Percentiles rank a stretch among this genome's conserved stretches.
These are phyloP conservation scores for Drosophila flavopinicola DNA, from an alignment of 2,888 invertebrate genomes.

Conservation along the genomic window DNA sequence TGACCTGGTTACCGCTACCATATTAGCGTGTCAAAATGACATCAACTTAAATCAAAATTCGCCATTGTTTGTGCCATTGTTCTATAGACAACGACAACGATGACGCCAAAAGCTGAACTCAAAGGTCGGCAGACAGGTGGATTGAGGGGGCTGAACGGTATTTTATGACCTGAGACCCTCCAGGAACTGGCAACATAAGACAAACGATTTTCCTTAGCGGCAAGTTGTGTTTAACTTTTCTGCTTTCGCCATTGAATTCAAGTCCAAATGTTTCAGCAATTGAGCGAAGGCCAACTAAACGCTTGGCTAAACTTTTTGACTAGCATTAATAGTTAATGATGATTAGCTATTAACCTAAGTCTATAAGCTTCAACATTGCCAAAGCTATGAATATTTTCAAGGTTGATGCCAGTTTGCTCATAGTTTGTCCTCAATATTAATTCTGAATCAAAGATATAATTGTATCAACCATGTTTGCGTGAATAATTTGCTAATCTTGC, in stretches of 20 bases:
- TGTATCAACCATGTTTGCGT: too few species aligned
- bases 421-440: too few species aligned
- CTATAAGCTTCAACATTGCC: too few species aligned
- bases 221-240: slow-evolving; percentile 24
- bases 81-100: slow-evolving; percentile 45
- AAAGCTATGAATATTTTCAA: too few species aligned
- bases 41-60: slow-evolving; percentile 74
- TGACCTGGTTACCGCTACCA: slow-evolving; percentile 55
- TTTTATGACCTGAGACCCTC: slow-evolving; percentile 11
- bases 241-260: slow-evolving; percentile 16
- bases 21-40: slow-evolving; percentile 70
- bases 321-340: neutral
- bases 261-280: slow-evolving; percentile 2
- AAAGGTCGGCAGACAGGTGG: slow-evolving; percentile 31
- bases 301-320: neutral
- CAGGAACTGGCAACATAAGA: slow-evolving; percentile 10
- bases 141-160: slow-evolving; percentile 5
- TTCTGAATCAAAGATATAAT: too few species aligned
- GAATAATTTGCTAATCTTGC: too few species aligned
- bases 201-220: slow-evolving; percentile 3
- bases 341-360: neutral
- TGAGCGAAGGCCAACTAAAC: neutral
- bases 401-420: too few species aligned
- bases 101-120: slow-evolving; percentile 37
- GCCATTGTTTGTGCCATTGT: slow-evolving; percentile 54